These are phyloP conservation scores for Pterostichus madidus DNA, from an alignment of 2,888 invertebrate genomes.

Conservation along the genomic window DNA sequence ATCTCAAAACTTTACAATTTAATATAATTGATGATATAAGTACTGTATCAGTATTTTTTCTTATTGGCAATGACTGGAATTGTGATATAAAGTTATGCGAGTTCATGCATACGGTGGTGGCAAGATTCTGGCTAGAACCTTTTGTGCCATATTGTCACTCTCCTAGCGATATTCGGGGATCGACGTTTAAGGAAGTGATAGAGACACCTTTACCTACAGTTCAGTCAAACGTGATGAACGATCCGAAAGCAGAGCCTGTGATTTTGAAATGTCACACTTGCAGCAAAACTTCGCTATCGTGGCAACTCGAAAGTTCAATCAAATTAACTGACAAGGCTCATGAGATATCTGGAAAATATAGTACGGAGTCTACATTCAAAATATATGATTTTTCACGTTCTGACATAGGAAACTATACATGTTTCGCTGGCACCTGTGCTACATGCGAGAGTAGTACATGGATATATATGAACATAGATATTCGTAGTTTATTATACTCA, in stretches of 20 bases:
- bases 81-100: slow-evolving; percentile 16
- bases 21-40: slow-evolving; percentile 2
- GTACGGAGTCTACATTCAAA: neutral
- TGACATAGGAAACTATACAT: neutral
- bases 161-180: neutral
- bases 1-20: neutral
- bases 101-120: neutral
- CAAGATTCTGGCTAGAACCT: neutral
- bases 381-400: neutral
- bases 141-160: neutral
- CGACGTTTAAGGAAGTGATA: neutral
- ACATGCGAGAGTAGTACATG: neutral
- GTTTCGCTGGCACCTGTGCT: neutral
- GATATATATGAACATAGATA: neutral
- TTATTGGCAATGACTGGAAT: slow-evolving; percentile 17
- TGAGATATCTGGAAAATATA: neutral
- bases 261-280: neutral
- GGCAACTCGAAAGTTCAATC: neutral
- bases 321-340: neutral
- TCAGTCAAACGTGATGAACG: neutral
- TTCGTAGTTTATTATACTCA: no score
- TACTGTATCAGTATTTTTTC: neutral
- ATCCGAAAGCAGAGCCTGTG: neutral
- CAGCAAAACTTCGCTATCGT: neutral
- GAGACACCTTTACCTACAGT: neutral